Evolutionary conservation across 2,797 vertebrate genomes (phyloP), one percentile per base, ranked within the genome.

Genomic region (Cossypha heuglini): DNA sequence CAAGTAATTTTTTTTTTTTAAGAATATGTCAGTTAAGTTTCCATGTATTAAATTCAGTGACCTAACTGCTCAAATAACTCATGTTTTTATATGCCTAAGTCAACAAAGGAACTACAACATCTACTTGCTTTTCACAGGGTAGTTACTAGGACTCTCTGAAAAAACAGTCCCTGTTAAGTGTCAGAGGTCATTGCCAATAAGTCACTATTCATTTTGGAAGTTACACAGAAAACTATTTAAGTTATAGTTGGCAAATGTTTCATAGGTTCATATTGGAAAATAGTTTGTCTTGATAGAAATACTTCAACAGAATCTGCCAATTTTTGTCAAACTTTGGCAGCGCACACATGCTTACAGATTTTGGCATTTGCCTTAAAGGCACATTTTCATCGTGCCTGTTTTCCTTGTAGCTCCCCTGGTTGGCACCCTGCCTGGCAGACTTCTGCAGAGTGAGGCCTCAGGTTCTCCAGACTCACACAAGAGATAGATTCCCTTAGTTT

Each of bases 321-420:
- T 78, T 95, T 96, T 93, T 87, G 78, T 93, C 87, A 87, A 88
- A 79, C 26, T 91, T 86, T 95, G 95, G 91, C 95, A 95, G 79
- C 69, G 58, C 48, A 61, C 90, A 84, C 20, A 57, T 86, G 79
- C 85, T 91, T 94, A 58, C 58, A 94, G 66, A 95, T 94, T 96
- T 88, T 0, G 24, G 73, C 61, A 78, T 86, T 95, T 93, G 82
- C 82, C 86, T 93, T 91, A 79, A 75, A 92, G 79, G 79, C 85
- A 86, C 57, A 13, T 88, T 94, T 95, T 94, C 85, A 58, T 95
- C 11, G 1, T 64, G 91, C 49, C 49, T 90, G 15, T 75, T 94
- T 86, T 80, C 73, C 51, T 68, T 62, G 54, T 72, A 81, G 54
- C 62, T 93, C 72, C 62, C 79, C 88, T 94, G 79, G 62, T 11